These are phyloP conservation scores for Seladonia tumulorum DNA, from an alignment of 2,888 invertebrate genomes.

Conservation along the genomic window DNA sequence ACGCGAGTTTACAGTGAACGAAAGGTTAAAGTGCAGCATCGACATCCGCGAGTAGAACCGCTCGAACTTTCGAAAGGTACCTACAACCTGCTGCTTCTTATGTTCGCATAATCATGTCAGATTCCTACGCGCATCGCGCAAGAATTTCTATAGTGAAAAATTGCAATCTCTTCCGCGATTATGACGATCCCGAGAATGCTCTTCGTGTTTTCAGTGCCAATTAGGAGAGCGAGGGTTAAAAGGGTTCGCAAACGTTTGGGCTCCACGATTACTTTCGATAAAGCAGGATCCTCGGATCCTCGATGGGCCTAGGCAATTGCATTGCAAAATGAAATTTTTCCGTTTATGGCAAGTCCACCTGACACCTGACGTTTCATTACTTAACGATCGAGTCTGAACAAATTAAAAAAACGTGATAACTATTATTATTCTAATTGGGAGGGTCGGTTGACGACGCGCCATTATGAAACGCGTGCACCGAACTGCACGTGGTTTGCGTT, in stretches of 20 bases:
- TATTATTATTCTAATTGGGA: slow-evolving; percentile 18
- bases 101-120: slow-evolving; percentile 52
- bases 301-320: background rate
- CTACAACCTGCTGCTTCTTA: slow-evolving; percentile 31
- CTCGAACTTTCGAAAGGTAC: slow-evolving; percentile 58
- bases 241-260: background rate
- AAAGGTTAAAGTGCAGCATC: slow-evolving; percentile 61
- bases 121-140: background rate
- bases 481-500: background rate
- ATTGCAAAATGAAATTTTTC: background rate
- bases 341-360: background rate
- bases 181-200: background rate
- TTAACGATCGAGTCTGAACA: background rate
- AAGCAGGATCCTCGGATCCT: background rate
- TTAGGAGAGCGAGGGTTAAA: slow-evolving; percentile 17
- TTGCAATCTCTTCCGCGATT: slow-evolving; percentile 13
- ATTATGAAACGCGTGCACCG: background rate
- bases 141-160: slow-evolving; percentile 14
- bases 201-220: background rate
- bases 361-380: no score
- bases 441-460: background rate
- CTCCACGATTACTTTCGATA: background rate
- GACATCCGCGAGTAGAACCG: slow-evolving; percentile 37
- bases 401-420: background rate
- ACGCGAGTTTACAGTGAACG: slow-evolving; percentile 36